Conservation (phyloP, 2,888 invertebrate genomes). For the Lamellibrachia satsuma region DNA sequence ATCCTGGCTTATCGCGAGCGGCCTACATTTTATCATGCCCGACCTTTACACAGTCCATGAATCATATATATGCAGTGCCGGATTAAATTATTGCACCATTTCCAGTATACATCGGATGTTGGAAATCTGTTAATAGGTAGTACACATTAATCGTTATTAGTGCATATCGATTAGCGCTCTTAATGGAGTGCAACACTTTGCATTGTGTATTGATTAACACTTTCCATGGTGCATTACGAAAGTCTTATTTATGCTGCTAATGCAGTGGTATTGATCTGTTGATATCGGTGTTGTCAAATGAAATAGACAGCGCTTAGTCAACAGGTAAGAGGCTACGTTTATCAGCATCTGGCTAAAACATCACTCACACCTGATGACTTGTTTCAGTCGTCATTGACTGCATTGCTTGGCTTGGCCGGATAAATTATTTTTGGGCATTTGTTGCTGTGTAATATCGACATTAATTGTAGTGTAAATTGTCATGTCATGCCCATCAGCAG, state of each 20-base stretch:
- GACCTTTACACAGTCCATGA: neutral
- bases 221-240: neutral
- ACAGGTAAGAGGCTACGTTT: neutral
- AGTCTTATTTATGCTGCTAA: neutral
- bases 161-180: neutral
- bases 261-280: neutral
- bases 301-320: neutral
- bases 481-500: no score
- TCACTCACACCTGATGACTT: neutral
- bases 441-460: neutral
- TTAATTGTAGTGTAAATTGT: neutral
- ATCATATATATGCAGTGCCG: neutral
- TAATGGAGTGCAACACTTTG: neutral
- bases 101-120: neutral
- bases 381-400: neutral
- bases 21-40: neutral
- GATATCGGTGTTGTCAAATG: neutral
- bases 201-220: slow-evolving; percentile 13
- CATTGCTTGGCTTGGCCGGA: neutral
- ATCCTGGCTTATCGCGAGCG: neutral
- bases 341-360: neutral
- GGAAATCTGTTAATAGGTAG: slow-evolving; percentile 2
- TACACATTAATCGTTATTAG: neutral
- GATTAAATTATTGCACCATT: neutral
- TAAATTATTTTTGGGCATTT: neutral